Conservation (phyloP, 30 jellyfish, hydroid and myxozoan species). For the Chrysaora quinquecirrha region DNA sequence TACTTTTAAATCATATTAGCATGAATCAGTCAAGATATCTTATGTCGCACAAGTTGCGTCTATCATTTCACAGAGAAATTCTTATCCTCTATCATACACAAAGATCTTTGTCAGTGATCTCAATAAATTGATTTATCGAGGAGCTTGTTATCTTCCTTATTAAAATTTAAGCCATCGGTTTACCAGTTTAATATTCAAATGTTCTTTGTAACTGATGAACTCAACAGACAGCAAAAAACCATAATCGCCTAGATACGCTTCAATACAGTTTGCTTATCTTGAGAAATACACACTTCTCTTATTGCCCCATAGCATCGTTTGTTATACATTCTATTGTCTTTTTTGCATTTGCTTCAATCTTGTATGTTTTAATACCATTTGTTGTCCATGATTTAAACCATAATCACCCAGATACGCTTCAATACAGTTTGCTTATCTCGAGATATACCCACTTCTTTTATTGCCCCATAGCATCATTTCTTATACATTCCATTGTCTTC, state of each 20-base stretch:
- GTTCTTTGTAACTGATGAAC: neutral
- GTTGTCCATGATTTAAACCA: too few species aligned
- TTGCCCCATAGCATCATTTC: too few species aligned
- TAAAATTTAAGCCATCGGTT: slow-evolving; percentile 2
- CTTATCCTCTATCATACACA: neutral
- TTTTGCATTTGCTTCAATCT: too few species aligned
- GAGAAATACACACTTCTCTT: neutral
- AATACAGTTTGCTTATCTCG: neutral
- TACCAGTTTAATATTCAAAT: neutral
- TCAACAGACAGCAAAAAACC: neutral
- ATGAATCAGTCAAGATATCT: too few species aligned
- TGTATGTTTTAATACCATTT: too few species aligned
- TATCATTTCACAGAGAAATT: too few species aligned
- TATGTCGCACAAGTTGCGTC: too few species aligned
- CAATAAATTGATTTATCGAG: neutral
- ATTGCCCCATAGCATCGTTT: too few species aligned
- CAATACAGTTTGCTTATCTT: neutral
- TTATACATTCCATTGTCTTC: too few species aligned
- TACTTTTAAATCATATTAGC: too few species aligned
- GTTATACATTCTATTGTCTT: too few species aligned
- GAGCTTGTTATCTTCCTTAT: neutral
- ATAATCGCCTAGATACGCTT: neutral
- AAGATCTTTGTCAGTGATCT: neutral
- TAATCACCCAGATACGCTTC: neutral
- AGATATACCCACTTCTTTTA: neutral